Base-by-base conservation (phyloP, 1,140 invertebrate genomes). In the Polypedilum pembai region DNA sequence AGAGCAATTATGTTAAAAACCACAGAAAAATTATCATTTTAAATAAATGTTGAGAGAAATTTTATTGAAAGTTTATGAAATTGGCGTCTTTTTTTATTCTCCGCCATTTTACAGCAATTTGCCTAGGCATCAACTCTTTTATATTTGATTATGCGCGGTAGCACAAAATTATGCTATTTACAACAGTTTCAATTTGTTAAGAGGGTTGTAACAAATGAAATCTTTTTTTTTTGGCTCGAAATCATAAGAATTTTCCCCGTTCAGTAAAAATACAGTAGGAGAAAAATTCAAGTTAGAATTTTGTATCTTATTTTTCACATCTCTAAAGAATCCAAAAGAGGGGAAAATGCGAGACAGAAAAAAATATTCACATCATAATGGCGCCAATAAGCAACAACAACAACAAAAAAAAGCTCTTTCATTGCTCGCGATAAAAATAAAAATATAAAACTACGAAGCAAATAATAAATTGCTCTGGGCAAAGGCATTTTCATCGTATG, bases 391-490 rank as follows among this genome's bases (percentile, higher is more conserved):
- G 10, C 45, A 56, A 56, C 45, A 56, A 33, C 65, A 69, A 66
- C 15, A 45, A 3, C 41, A 8, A 45, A 45, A 12, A 56, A 56
- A 45, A 56, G 45, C 45, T 56, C 15, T n/a, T 56, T 56, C 45
- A 56, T 56, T 56, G 45, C 45, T 56, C 45, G 45, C 45, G 45
- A 56, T 56, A 56, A 56, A 56, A 56, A 56, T 56, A 56, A 56
- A 56, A 56, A 56, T n/a, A 56, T 56, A 56, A 56, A 56, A 56
- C 45, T 69, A 18, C 20, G 17, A 69, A 8, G 65, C 17, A 69
- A 69, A 69, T 69, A 69, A 69, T 69, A 69, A 69, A 69, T 69
- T 18, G 65, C 17, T 21, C 45, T 15, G 45, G 45, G 45, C 45
- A 56, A 45, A 56, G 45, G 45, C 65, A 69, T 18, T 69, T 18